Conservation (phyloP, 2,888 invertebrate species). For the Pammene fasciana region DNA sequence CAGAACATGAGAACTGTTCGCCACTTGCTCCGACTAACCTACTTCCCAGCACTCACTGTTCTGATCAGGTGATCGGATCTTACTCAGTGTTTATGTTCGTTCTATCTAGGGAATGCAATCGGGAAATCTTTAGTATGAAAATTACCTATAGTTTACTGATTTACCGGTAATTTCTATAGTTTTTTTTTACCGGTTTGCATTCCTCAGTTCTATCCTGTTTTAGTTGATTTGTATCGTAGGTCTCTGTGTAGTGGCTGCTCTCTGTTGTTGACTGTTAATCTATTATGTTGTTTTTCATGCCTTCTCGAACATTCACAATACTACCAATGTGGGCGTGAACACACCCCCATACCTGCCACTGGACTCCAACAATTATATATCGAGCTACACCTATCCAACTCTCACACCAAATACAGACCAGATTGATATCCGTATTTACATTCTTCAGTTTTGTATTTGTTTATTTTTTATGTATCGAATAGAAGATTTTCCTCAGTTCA, state of each 20-base stretch:
- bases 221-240: slow-evolving; percentile 76
- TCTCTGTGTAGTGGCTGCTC: slow-evolving; percentile 84
- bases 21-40: slow-evolving; percentile 23
- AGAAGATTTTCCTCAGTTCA: slow-evolving; percentile 40
- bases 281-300: slow-evolving; percentile 82
- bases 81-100: slow-evolving; percentile 68
- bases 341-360: slow-evolving; percentile 80
- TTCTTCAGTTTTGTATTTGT: slow-evolving; percentile 45
- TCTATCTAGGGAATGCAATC: slow-evolving; percentile 42
- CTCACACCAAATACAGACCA: slow-evolving; percentile 80
- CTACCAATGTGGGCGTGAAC: slow-evolving; percentile 78
- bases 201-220: slow-evolving; percentile 61
- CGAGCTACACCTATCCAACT: slow-evolving; percentile 80
- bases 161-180: no score
- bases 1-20: slow-evolving; percentile 18
- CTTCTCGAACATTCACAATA: slow-evolving; percentile 83
- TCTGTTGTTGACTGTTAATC: slow-evolving; percentile 82
- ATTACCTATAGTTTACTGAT: no score
- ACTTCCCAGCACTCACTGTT: slow-evolving; percentile 60
- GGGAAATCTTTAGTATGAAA: no score
- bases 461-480: slow-evolving; percentile 43
- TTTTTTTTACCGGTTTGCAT: no score
- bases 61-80: slow-evolving; percentile 46
- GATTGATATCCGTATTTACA: slow-evolving; percentile 50
- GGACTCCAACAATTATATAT: slow-evolving; percentile 77